Conservation (phyloP, 2,888 invertebrate species). For the Mantis religiosa region DNA sequence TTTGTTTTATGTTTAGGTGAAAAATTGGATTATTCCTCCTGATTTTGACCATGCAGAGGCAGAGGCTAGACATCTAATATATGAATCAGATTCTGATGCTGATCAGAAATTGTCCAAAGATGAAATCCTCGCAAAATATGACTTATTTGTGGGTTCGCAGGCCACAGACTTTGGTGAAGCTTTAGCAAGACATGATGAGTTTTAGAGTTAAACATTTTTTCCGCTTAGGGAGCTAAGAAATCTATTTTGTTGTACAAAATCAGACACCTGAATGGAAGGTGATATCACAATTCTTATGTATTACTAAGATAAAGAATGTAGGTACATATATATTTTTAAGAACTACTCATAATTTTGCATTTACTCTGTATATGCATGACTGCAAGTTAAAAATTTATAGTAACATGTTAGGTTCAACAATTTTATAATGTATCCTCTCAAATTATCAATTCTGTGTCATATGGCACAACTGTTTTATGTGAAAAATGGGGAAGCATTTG, state of each 20-base stretch:
- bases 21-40: slow-evolving; percentile 89
- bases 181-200: slow-evolving; percentile 90
- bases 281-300: neutral
- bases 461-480: too few relatives aligned
- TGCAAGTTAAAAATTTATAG: neutral
- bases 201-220: slow-evolving; percentile 50
- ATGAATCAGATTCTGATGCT: slow-evolving; percentile 87
- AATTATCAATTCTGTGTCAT: too few relatives aligned
- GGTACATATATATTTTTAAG: neutral
- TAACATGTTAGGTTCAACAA: too few relatives aligned
- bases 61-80: slow-evolving; percentile 91
- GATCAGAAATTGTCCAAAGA: slow-evolving; percentile 85
- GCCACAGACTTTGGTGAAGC: slow-evolving; percentile 99
- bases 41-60: slow-evolving; percentile 97
- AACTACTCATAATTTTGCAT: neutral
- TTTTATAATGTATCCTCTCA: too few relatives aligned
- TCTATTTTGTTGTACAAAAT: neutral
- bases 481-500: too few relatives aligned
- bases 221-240: neutral
- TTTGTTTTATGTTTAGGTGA: slow-evolving; percentile 45
- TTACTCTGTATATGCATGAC: neutral
- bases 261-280: neutral
- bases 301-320: neutral
- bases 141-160: slow-evolving; percentile 96
- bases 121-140: slow-evolving; percentile 92